These are phyloP conservation scores for roundworm (Caenorhabditis elegans) DNA, from an alignment of 1,140 invertebrate species.

Conservation along the genomic window DNA sequence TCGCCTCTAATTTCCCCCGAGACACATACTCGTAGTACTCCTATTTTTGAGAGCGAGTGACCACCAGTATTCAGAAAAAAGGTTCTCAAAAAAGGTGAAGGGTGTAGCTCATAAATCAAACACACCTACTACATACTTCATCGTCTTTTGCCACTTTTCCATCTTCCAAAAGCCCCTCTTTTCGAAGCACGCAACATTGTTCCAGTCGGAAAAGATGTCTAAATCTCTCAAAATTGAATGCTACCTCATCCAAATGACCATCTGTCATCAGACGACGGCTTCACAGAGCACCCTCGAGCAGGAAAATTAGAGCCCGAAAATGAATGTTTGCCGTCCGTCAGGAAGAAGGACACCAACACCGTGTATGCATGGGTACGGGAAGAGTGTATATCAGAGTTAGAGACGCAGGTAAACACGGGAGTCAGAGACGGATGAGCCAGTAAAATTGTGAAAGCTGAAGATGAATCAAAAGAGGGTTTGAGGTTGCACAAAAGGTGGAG, in stretches of 20 bases:
- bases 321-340: constrained; percentile 28
- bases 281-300: background rate
- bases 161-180: too few relatives aligned
- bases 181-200: constrained; percentile 11
- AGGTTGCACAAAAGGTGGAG: background rate
- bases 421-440: constrained; percentile 16
- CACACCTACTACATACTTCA: background rate
- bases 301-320: constrained; percentile 23
- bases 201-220: background rate
- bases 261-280: constrained; percentile 28
- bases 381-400: background rate
- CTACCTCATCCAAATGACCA: background rate
- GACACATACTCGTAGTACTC: constrained; percentile 16
- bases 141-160: background rate
- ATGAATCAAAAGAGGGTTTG: background rate
- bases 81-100: background rate
- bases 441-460: background rate
- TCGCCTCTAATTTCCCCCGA: constrained; percentile 13
- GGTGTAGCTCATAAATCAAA: background rate
- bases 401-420: background rate
- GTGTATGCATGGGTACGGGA: constrained; percentile 19
- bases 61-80: background rate
- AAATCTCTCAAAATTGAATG: background rate
- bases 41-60: background rate
- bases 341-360: constrained; percentile 26